Percentiles rank a stretch among this genome's conserved stretches.
These are phyloP conservation scores for Meiosimyza decipiens DNA, from an alignment of 2,888 invertebrate species.

Conservation along the genomic window DNA sequence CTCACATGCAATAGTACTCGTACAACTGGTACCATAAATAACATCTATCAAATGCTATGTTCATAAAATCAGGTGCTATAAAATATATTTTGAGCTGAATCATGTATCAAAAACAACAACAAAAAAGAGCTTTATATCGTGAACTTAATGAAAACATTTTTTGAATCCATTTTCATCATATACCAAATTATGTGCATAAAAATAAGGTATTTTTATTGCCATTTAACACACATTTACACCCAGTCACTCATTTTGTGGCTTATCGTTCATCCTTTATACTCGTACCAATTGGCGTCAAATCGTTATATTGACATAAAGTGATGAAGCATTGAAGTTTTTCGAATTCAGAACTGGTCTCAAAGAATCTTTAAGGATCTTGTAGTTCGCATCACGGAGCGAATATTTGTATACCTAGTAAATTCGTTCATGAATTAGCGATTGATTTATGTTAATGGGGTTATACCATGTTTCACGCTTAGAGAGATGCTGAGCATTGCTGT, in stretches of 20 bases:
- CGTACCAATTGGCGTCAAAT: not conserved
- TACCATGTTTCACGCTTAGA: constrained; percentile 60
- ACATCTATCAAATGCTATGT: too few species aligned
- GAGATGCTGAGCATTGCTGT: constrained; percentile 51
- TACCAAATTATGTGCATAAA: not conserved
- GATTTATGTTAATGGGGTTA: constrained; percentile 63
- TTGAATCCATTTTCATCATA: not conserved
- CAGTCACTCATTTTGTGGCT: not conserved
- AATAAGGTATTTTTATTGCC: not conserved
- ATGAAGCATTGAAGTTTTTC: not conserved
- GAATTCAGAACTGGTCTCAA: not conserved
- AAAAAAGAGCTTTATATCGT: too few species aligned
- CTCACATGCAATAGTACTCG: too few species aligned
- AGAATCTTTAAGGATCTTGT: not conserved
- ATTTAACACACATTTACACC: constrained; percentile 3
- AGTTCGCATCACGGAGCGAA: not conserved
- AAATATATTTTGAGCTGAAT: too few species aligned
- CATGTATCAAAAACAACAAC: too few species aligned
- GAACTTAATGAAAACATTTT: too few species aligned
- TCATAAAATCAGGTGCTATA: too few species aligned
- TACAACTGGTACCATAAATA: too few species aligned
- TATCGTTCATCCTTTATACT: too few species aligned
- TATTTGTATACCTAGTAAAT: not conserved
- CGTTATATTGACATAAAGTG: constrained; percentile 16
- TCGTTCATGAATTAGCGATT: constrained; percentile 43